Percentiles rank a stretch among this genome's conserved stretches.
These are phyloP conservation scores for Telmatochromis sp. DNA, from an alignment of 2,113 vertebrate species.

Conservation along the genomic window DNA sequence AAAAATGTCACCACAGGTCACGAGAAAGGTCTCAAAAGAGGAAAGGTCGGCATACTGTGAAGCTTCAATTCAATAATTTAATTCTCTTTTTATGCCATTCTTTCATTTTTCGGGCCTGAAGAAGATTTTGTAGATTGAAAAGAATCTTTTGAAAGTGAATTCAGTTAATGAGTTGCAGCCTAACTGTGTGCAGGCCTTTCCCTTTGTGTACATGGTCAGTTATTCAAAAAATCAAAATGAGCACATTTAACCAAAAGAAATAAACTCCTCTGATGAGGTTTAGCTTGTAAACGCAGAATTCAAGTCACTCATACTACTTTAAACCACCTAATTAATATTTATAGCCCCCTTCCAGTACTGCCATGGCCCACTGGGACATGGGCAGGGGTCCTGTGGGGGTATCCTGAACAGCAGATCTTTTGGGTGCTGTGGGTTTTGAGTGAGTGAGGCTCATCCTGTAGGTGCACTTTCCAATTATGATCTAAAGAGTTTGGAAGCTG, in stretches of 20 bases:
- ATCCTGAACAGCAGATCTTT: background rate
- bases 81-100: background rate
- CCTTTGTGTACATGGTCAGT: background rate
- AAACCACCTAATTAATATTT: background rate
- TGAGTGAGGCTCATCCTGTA: background rate
- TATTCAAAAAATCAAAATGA: background rate
- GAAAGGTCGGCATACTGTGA: fast-evolving
- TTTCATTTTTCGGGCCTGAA: background rate
- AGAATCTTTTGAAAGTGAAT: background rate
- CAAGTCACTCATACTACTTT: background rate
- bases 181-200: background rate
- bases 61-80: background rate
- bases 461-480: background rate
- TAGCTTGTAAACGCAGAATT: background rate
- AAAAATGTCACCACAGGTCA: background rate
- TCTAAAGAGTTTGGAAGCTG: background rate
- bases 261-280: background rate
- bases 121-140: background rate
- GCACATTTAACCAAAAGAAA: background rate
- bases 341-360: background rate
- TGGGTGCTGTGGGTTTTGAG: background rate
- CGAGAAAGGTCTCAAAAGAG: background rate
- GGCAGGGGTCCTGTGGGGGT: background rate
- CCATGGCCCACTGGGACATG: fast-evolving
- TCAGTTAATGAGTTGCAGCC: background rate